Base-by-base conservation (phyloP, 2,113 vertebrate genomes). In the Pongo abelii region DNA sequence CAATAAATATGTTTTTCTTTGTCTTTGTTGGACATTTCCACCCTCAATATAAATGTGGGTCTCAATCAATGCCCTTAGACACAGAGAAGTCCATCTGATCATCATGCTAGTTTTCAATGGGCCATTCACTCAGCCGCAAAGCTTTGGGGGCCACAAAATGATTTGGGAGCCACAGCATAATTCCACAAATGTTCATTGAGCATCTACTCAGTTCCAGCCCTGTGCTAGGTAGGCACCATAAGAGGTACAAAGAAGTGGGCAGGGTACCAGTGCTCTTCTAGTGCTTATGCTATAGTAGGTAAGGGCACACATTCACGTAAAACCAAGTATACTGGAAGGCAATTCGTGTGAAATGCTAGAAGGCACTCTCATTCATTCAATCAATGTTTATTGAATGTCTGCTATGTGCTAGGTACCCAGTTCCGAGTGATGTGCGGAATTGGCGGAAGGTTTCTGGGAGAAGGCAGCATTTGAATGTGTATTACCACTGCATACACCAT, bases 141-240 rank as follows among this genome's bases (percentile, higher is more conserved):
- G n/a, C 5, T 77, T 13, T 69, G 55, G 52, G 38, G 46, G 16
- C 46, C 43, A 43, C 5, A 43, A 43, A 43, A 43, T 43, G 6
- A 43, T 77, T 13, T 69, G 61, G 52, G 46, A 8, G 8, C 46
- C 46, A 46, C 43, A 57, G 43, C 22, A 70, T 59, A 38, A 46
- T 74, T 89, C 25, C 87, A 83, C 57, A 90, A 57, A 83, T 0
- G 25, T 96, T 98, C 93, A 32, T 7, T 46, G 61, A 96, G n/a
- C 61, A 61, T 46, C 48, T 52, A 30, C 86, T 94, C 30, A 32
- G 35, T 22, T 48, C 35, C 46, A 93, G 43, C 8, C 78, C 23
- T 52, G 17, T 20, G 35, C 23, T 67, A 98, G 95, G 64, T 27
- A 93, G 95, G 95, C 90, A 80, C 20, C 12, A 18, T 3, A 10